Conservation (phyloP, 2,888 invertebrate species). For the Chironomus tentans region DNA sequence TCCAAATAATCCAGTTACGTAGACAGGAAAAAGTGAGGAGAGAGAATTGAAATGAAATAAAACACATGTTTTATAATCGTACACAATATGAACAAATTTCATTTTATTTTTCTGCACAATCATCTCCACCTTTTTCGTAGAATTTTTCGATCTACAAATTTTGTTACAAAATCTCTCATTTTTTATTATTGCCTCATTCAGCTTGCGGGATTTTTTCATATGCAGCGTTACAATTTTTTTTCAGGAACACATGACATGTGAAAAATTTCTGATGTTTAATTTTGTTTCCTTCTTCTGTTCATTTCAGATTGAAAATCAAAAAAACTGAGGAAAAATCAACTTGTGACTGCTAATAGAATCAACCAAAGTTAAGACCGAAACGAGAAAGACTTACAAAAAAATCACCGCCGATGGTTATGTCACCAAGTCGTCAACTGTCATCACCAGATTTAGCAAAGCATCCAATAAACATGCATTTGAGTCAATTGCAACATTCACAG, state of each 20-base stretch:
- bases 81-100: not conserved
- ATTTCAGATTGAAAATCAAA: not conserved
- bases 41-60: not conserved
- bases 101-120: conserved; percentile 7
- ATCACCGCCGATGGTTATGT: conserved; percentile 48
- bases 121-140: conserved; percentile 21
- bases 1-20: too few species aligned
- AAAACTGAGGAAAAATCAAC: not conserved
- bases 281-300: not conserved
- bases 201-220: too few species aligned
- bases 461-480: conserved; percentile 43
- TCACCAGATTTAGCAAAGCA: conserved; percentile 47
- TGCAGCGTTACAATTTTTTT: too few species aligned
- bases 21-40: too few species aligned
- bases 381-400: not conserved
- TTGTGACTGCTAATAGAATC: not conserved
- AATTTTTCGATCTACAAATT: not conserved
- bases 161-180: too few species aligned
- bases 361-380: not conserved
- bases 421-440: conserved; percentile 58
- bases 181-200: too few species aligned
- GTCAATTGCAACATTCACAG: conserved; percentile 39
- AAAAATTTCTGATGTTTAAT: not conserved
- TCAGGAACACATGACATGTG: too few species aligned
- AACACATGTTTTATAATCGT: not conserved